Conservation (phyloP, 1,140 invertebrate genomes). For the Elymnias hypermnestra region DNA sequence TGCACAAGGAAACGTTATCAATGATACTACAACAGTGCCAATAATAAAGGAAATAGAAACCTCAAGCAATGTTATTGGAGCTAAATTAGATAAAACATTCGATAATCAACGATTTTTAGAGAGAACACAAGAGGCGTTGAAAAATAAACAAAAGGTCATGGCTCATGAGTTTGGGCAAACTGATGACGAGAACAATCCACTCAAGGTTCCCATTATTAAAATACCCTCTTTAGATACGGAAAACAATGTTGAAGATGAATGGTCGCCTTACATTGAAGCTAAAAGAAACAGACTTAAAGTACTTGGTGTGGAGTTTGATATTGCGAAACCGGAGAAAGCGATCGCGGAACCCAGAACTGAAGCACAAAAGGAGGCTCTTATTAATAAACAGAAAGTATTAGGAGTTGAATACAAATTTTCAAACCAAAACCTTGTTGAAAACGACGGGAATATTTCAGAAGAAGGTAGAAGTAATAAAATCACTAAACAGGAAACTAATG, state of each 20-base stretch:
- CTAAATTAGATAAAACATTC: conserved; percentile 32
- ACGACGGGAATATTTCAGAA: conserved; percentile 45
- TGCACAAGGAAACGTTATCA: conserved; percentile 56
- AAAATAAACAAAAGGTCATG: conserved; percentile 66
- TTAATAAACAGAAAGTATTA: conserved; percentile 57
- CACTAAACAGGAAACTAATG: too few species aligned
- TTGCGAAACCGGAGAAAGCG: conserved; percentile 15
- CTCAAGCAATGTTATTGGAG: conserved; percentile 56
- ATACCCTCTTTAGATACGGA: conserved; percentile 42
- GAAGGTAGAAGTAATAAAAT: too few species aligned
- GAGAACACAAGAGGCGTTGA: conserved; percentile 46
- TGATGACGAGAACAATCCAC: conserved; percentile 52
- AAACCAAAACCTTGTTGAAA: conserved; percentile 23
- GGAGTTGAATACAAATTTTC: conserved; percentile 59
- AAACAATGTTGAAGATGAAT: conserved; percentile 44
- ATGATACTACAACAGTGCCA: conserved; percentile 21
- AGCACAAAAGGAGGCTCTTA: conserved; percentile 54
- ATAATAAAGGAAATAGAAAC: conserved; percentile 31
- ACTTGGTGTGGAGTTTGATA: conserved; percentile 41
- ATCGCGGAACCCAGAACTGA: conserved; percentile 40
- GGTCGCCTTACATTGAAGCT: conserved; percentile 40
- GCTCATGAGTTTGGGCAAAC: conserved; percentile 54
- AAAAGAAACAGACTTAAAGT: conserved; percentile 55
- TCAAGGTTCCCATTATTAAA: conserved; percentile 30
- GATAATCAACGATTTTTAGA: conserved; percentile 48